A percentile compares a stretch with the other conserved stretches of the same genome.
Conservation (phyloP, 2,888 invertebrate genomes). For the Orthonychiurus folsomi region DNA sequence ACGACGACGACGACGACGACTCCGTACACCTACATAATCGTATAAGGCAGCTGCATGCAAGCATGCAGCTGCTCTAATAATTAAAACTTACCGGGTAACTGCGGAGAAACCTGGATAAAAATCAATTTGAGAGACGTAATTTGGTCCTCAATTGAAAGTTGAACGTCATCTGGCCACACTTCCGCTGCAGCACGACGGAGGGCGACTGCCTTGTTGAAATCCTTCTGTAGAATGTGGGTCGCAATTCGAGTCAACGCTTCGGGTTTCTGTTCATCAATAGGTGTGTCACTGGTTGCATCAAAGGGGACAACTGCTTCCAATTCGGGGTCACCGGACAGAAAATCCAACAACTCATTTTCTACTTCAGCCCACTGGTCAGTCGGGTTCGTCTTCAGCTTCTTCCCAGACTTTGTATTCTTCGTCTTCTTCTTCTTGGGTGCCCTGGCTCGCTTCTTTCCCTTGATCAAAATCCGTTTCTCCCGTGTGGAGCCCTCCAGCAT, state of each 20-base stretch:
- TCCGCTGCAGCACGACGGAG: constrained; percentile 3
- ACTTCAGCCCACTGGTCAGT: not conserved
- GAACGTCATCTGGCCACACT: constrained; percentile 11
- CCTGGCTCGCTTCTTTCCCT: constrained; percentile 7
- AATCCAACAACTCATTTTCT: not conserved
- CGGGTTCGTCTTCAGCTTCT: not conserved
- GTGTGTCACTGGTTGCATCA: constrained; percentile 72
- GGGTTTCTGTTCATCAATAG: constrained; percentile 81
- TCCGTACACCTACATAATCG: too few relatives aligned
- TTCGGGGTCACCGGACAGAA: not conserved
- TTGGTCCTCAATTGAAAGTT: constrained; percentile 8
- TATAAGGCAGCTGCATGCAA: too few relatives aligned
- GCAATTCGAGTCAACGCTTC: not conserved
- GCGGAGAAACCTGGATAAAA: constrained; percentile 3
- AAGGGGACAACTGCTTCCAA: constrained; percentile 64
- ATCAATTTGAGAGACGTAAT: constrained; percentile 12
- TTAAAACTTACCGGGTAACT: constrained; percentile 7
- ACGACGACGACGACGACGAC: too few relatives aligned
- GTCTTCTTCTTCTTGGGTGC: not conserved
- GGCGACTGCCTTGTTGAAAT: constrained; percentile 1
- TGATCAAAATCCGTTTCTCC: constrained; percentile 6
- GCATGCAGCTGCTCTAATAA: too few relatives aligned
- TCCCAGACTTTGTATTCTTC: not conserved
- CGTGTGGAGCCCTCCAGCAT: constrained; percentile 59
- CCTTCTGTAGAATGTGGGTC: not conserved